Conservation (phyloP, 2,888 invertebrate species). For the Cryptus armator region DNA sequence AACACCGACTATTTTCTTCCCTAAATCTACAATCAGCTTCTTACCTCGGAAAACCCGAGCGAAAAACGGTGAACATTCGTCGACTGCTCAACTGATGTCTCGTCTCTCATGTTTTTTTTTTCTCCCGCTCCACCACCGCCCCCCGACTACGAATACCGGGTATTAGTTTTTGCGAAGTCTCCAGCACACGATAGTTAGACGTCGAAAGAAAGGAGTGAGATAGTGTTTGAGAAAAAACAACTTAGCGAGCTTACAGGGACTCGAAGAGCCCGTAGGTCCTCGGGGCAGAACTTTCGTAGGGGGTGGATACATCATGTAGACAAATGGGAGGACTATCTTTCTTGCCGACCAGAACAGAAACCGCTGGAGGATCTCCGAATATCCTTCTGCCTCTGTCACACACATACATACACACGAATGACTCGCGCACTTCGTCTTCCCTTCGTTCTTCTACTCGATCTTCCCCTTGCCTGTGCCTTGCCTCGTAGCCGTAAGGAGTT, state of each 20-base stretch:
- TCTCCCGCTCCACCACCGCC: background rate
- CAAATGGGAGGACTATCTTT: constrained; percentile 76
- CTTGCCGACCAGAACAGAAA: constrained; percentile 67
- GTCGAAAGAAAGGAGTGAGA: constrained; percentile 22
- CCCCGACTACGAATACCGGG: constrained; percentile 24
- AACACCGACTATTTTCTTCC: constrained; percentile 13
- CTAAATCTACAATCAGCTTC: constrained; percentile 1
- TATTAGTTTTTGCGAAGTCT: constrained; percentile 33
- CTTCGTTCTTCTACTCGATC: constrained; percentile 33
- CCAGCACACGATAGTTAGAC: constrained; percentile 22
- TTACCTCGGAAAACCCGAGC: background rate
- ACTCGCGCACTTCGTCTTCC: constrained; percentile 19
- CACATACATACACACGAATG: constrained; percentile 10
- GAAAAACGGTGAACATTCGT: constrained; percentile 9
- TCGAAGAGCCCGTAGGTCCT: background rate
- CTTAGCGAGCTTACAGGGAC: constrained; percentile 18
- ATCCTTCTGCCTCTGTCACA: constrained; percentile 42
- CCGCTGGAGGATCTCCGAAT: constrained; percentile 63
- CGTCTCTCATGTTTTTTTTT: constrained; percentile 2
- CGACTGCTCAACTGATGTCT: constrained; percentile 14
- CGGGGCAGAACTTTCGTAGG: constrained; percentile 48
- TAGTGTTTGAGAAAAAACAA: constrained; percentile 2
- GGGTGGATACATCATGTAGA: constrained; percentile 75
- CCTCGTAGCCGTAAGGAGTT: constrained; percentile 57
- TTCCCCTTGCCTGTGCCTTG: background rate